A percentile compares a stretch with the other conserved stretches of the same genome.
Evolutionary conservation across 2,888 invertebrate species (phyloP).

Genomic region (Amiota mariae): DNA sequence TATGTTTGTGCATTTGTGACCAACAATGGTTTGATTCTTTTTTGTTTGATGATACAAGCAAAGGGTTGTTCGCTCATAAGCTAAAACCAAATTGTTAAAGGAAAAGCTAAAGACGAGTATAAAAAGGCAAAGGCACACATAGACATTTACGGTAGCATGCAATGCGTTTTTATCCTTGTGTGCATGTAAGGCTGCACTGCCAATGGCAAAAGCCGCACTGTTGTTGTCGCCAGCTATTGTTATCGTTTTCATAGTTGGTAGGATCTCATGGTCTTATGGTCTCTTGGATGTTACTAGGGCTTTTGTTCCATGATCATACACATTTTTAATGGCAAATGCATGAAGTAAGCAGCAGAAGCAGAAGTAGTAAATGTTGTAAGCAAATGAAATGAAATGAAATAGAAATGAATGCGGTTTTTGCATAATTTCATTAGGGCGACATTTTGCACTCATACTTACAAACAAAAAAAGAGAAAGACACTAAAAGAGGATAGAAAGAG

Average conservation of each 20-base stretch:
- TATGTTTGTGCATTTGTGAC: background rate
- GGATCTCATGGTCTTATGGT: background rate
- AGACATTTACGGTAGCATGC: background rate
- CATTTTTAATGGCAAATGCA: slow-evolving; percentile 5
- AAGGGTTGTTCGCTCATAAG: background rate
- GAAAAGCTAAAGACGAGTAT: background rate
- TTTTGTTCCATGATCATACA: background rate
- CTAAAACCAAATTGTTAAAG: background rate
- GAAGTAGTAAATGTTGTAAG: slow-evolving; percentile 3
- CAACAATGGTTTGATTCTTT: background rate
- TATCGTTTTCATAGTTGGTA: background rate
- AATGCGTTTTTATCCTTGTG: too few relatives aligned
- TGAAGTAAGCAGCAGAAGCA: background rate
- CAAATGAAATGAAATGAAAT: slow-evolving; percentile 30
- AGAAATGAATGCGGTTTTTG: slow-evolving; percentile 26
- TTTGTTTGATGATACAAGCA: background rate
- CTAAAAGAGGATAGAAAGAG: too few relatives aligned
- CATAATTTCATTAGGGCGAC: slow-evolving; percentile 15
- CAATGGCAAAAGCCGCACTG: background rate
- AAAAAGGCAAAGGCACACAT: background rate
- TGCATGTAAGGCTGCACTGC: background rate
- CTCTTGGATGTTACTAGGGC: background rate
- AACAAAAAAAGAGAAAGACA: too few relatives aligned
- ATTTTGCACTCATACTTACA: too few relatives aligned
- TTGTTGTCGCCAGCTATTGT: background rate